A percentile compares a stretch with the other conserved stretches of the same genome.
These are phyloP conservation scores for Thunnus thynnus DNA, from an alignment of 2,113 vertebrate genomes.

Conservation along the genomic window DNA sequence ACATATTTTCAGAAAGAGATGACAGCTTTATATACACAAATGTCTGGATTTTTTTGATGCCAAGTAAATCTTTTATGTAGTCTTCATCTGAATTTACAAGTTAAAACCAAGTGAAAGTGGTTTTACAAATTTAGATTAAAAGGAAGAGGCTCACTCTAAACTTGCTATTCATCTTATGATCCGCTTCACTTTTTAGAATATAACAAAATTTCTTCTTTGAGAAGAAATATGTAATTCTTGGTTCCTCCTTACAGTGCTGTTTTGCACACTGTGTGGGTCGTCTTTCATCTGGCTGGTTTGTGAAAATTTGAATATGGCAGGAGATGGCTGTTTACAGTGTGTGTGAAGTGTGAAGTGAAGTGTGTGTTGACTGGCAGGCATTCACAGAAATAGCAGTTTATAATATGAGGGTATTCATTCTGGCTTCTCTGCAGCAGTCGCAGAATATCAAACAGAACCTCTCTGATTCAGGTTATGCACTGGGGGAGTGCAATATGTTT, in stretches of 20 bases:
- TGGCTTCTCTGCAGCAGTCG: constrained; percentile 42
- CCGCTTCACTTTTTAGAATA: background rate
- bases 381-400: constrained; percentile 46
- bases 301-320: constrained; percentile 2
- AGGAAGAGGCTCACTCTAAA: background rate
- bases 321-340: constrained; percentile 40
- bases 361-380: constrained; percentile 35
- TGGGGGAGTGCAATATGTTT: background rate
- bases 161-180: background rate
- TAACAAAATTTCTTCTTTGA: background rate
- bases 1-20: constrained; percentile 14
- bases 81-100: constrained; percentile 7
- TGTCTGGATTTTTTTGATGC: background rate
- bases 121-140: constrained; percentile 9
- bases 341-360: background rate
- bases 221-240: background rate
- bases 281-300: constrained; percentile 31
- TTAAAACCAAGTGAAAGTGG: background rate
- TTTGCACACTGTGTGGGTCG: background rate
- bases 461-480: constrained; percentile 21
- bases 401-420: constrained; percentile 41
- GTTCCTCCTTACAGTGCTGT: background rate
- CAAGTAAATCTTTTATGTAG: background rate
- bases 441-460: constrained; percentile 50
- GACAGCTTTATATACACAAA: background rate